Evolutionary conservation across 1,140 invertebrate genomes (phyloP), one percentile per base, ranked within the genome.

Genomic region (Ostrea denselamellosa): DNA sequence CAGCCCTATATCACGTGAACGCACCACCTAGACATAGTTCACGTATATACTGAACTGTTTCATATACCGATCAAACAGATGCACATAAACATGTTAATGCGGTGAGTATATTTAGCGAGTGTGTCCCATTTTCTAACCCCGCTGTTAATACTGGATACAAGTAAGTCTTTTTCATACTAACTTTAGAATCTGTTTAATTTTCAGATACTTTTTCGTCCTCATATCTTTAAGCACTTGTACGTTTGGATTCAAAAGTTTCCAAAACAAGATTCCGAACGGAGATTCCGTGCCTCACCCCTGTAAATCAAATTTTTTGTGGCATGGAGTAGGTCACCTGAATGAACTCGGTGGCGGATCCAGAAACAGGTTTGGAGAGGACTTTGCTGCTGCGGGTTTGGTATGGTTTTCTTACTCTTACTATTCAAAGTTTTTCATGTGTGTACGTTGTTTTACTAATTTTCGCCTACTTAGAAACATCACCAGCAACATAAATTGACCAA

Each of bases 301-400:
- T 85, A 90, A 92, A 68, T 62, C 86, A 17, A 90, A 90, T 58
- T 83, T 83, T 44, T 12, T 90, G 22, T 93, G 92, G 91, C 17
- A 86, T 28, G 92, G 91, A 14, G 90, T 93, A 10, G 93, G 93
- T 5, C 92, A 93, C 83, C 14, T 86, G 17, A 91, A 85, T 28
- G 28, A n/a, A 19, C 9, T 22, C 0, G 93, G 93, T 10, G 88
- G 89, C 0, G 91, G 91, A 19, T 52, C 34, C 7, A 91, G 91
- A 81, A 93, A 93, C 52, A 86, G 68, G 5, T 93, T 93, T 53
- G 93, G 93, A 0, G 1, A 83, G 14, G 93, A 88, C 22, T 92
- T 92, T 54, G 82, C 85, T 22, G 44, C 28, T 17, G 86, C 86
- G 5, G 88, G 88, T 22, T 62, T 87, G 14, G 88, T 88, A 89